Base-by-base conservation (phyloP, 2,113 vertebrate genomes). In the Festucalex cinctus region DNA sequence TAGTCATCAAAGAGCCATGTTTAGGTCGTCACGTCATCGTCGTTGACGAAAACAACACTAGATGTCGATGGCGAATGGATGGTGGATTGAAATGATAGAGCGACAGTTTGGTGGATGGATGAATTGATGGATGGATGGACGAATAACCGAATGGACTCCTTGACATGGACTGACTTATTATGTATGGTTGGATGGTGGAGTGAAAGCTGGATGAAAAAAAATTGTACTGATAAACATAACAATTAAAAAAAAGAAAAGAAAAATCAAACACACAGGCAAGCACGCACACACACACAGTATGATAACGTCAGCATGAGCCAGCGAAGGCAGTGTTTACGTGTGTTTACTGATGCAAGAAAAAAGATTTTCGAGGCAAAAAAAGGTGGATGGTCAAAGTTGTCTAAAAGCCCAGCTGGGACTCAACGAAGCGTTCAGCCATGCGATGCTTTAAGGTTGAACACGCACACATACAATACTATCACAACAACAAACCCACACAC, bases 361-460 rank as follows among this genome's bases (percentile, higher is more conserved):
- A 43, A 24, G 59, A 62, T 62, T 39, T 22, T 48, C 46, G n/a
- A 43, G 39, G 26, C 54, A 60, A 10, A 32, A 54, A 54, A 57
- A 32, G 54, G 26, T 57, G 54, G 14, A 35, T 32, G 26, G 20
- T 60, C 58, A 62, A 62, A 43, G 60, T 62, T 62, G 60, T 41
- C 60, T 62, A 62, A 62, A 62, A 62, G 60, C 60, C 60, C 60
- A 62, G 60, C 60, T 62, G 60, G 60, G 60, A 62, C 26, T 41
- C 60, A 62, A 16, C 39, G 7, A 39, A 62, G 60, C 60, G 39
- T 62, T 62, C 60, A 62, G 39, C 60, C 39, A 43, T 62, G 60
- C 43, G 60, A 62, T 62, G 37, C 60, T 26, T 62, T 62, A 26
- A 26, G 60, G 22, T 39, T 41, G 13, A 41, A 39, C 36, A 8